phyloP scores from a whole-genome alignment of 2,888 invertebrate genomes.

The Trisateles emortualis region DNA sequence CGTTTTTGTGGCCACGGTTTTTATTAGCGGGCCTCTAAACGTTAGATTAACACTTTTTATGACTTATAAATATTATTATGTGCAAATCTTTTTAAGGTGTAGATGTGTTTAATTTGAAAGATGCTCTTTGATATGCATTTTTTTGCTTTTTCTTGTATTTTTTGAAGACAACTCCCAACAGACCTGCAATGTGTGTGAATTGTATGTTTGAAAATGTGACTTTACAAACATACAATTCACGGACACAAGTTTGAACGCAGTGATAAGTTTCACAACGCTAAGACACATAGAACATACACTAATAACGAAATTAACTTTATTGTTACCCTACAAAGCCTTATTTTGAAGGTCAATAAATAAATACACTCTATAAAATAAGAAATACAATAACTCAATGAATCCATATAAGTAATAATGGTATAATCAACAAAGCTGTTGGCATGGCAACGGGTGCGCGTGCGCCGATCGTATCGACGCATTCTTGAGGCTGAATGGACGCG shows the following conservation, averaged over 20 bases:
- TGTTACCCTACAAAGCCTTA: no score
- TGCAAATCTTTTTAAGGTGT: slow-evolving; percentile 1
- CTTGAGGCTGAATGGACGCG: slow-evolving; percentile 45
- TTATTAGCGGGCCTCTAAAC: slow-evolving; percentile 35
- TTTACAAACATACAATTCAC: no score
- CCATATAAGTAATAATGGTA: slow-evolving; percentile 1
- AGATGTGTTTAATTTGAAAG: background rate
- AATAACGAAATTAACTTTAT: no score
- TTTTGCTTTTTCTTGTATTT: no score
- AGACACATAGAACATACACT: no score
- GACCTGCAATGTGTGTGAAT: no score
- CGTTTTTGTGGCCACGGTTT: slow-evolving; percentile 28
- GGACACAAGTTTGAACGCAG: no score
- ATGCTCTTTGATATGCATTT: background rate
- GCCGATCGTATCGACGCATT: slow-evolving; percentile 39
- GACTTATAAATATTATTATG: slow-evolving; percentile 16
- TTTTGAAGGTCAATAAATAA: no score
- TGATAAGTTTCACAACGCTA: no score
- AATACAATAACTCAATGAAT: background rate
- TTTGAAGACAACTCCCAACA: no score
- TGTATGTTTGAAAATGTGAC: no score
- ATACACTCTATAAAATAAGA: no score
- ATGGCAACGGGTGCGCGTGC: slow-evolving; percentile 33
- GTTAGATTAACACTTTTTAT: slow-evolving; percentile 43
- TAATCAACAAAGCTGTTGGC: slow-evolving; percentile 29